Evolutionary conservation across 2,113 vertebrate species (phyloP).

Genomic region (Cranoglanis bouderius): DNA sequence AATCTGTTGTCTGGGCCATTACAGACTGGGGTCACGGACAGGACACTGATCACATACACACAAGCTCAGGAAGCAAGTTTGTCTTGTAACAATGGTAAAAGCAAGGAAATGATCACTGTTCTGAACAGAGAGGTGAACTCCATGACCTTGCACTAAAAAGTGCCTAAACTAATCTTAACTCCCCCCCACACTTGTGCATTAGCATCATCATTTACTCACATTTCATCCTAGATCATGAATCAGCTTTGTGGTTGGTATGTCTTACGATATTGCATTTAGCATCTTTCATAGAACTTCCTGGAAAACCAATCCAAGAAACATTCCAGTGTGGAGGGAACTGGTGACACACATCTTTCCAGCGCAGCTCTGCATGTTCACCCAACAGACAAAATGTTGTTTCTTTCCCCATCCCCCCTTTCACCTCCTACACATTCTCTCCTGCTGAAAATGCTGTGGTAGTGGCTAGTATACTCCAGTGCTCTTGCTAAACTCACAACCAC

Average conservation of each 20-base stretch:
- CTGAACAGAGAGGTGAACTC: conserved; percentile 20
- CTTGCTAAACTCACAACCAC: conserved; percentile 48
- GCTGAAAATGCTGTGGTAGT: conserved; percentile 51
- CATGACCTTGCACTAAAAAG: conserved; percentile 6
- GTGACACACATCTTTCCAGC: conserved; percentile 26
- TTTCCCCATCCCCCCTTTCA: conserved; percentile 48
- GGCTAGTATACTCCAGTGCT: conserved; percentile 43
- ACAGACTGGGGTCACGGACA: conserved; percentile 46
- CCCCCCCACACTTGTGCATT: conserved; percentile 6
- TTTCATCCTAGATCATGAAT: not conserved
- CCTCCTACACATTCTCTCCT: conserved; percentile 37
- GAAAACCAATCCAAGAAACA: not conserved
- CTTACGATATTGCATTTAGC: not conserved
- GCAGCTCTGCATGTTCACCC: conserved; percentile 28
- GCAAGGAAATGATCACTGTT: conserved; percentile 4
- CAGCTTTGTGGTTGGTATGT: not conserved
- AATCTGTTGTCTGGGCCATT: conserved; percentile 44
- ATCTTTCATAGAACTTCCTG: not conserved
- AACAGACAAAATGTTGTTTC: conserved; percentile 29
- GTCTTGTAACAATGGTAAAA: conserved; percentile 32
- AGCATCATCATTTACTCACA: not conserved
- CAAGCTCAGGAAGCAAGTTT: conserved; percentile 39
- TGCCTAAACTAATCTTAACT: conserved; percentile 7
- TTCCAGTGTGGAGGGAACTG: conserved; percentile 10
- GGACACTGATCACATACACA: conserved; percentile 54